Percentiles rank a stretch among this genome's conserved stretches.
Conservation (phyloP, 2,113 vertebrate genomes). For the Hemibagrus wyckioides region DNA sequence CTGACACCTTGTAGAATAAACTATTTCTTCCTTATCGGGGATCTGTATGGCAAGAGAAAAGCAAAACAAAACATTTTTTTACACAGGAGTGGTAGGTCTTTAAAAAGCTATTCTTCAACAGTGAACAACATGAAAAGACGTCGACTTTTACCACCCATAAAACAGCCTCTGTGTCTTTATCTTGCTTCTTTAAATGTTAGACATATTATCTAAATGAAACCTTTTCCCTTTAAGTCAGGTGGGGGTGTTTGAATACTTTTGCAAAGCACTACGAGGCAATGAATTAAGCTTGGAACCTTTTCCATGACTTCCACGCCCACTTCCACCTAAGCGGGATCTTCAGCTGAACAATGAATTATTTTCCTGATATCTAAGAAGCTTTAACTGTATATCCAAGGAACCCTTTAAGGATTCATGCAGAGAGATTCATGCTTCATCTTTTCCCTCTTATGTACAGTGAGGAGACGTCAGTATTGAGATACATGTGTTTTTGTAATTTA, state of each 20-base stretch:
- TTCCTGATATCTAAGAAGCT: background rate
- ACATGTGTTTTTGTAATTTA: too few relatives aligned
- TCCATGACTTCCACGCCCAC: background rate
- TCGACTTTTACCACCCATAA: background rate
- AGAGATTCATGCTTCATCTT: too few relatives aligned
- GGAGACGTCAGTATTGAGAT: too few relatives aligned
- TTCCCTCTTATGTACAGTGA: too few relatives aligned
- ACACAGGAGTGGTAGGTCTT: slow-evolving; percentile 2
- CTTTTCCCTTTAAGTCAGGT: background rate
- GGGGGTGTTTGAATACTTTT: background rate
- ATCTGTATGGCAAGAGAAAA: background rate
- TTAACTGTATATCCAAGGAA: background rate
- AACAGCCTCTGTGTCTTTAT: background rate
- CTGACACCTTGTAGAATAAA: slow-evolving; percentile 20
- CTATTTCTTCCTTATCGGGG: slow-evolving; percentile 3
- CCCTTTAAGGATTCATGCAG: background rate
- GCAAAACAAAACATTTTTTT: background rate
- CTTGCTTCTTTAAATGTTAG: background rate
- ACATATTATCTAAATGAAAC: background rate
- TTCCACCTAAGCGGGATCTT: background rate
- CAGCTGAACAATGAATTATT: background rate
- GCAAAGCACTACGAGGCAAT: background rate
- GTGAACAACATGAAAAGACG: background rate
- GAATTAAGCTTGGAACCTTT: background rate
- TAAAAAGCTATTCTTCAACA: background rate